Percentiles rank a stretch among this genome's conserved stretches.
Conservation (phyloP, 2,113 vertebrate species). For the Gorsachius goisagi region DNA sequence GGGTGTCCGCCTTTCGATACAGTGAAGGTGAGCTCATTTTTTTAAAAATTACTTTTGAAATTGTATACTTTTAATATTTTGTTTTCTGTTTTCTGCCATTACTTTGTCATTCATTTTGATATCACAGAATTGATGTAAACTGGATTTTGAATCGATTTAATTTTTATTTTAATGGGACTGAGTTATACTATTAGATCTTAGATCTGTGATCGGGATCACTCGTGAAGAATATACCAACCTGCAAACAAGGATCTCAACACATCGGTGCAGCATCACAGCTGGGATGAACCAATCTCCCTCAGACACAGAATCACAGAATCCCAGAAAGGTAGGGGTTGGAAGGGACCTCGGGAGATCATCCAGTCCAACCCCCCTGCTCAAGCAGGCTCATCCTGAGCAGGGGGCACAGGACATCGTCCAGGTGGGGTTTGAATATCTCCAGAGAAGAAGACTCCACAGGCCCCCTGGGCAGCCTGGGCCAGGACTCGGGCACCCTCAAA, state of each 20-base stretch:
- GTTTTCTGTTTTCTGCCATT: too few species aligned
- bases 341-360: too few species aligned
- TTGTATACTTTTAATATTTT: too few species aligned
- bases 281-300: neutral
- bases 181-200: neutral
- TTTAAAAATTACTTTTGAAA: neutral
- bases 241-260: neutral
- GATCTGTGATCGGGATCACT: accelerated
- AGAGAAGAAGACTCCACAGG: too few species aligned
- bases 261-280: neutral
- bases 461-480: too few species aligned
- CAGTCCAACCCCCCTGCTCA: too few species aligned
- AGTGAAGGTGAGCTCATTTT: neutral
- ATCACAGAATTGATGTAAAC: neutral
- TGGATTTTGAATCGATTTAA: neutral
- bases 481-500: too few species aligned
- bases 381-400: too few species aligned
- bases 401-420: too few species aligned
- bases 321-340: too few species aligned
- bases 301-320: too few species aligned
- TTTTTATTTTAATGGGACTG: neutral
- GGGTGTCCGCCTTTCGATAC: neutral
- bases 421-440: too few species aligned
- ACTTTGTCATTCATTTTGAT: neutral
- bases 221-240: neutral